phyloP scores from a whole-genome alignment of 2,797 vertebrate species.

The Anguilla anguilla region DNA sequence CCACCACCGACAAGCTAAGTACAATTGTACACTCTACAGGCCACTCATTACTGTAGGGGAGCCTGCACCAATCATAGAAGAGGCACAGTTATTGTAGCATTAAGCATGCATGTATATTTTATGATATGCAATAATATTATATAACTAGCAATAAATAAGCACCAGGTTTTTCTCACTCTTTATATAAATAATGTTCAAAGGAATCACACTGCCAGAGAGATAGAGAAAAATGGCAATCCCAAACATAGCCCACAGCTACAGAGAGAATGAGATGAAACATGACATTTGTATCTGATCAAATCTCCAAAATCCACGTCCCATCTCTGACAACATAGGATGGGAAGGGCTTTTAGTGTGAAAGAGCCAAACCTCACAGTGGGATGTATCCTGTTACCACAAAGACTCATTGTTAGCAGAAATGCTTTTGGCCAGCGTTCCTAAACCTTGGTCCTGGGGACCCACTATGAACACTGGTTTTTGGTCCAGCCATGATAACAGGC shows the following conservation, averaged over 20 bases:
- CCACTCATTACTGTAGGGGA: too few relatives aligned
- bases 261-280: constrained; percentile 4
- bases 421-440: background rate
- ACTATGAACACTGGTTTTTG: too few relatives aligned
- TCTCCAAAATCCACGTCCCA: background rate
- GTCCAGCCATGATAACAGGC: too few relatives aligned
- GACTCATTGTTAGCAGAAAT: background rate
- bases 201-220: background rate
- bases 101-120: background rate
- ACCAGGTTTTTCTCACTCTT: too few relatives aligned
- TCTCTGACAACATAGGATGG: background rate
- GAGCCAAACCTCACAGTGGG: background rate
- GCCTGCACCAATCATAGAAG: too few relatives aligned
- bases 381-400: background rate
- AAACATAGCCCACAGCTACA: background rate
- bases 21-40: too few relatives aligned
- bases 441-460: too few relatives aligned
- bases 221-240: background rate
- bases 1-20: too few relatives aligned
- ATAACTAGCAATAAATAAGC: background rate
- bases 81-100: background rate
- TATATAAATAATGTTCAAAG: background rate
- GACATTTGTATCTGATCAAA: background rate
- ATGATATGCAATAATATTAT: background rate
- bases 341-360: background rate